Evolutionary conservation across 2,797 vertebrate species (phyloP), one percentile per base, ranked within the genome.

Genomic region (Hozukius guyotensis): DNA sequence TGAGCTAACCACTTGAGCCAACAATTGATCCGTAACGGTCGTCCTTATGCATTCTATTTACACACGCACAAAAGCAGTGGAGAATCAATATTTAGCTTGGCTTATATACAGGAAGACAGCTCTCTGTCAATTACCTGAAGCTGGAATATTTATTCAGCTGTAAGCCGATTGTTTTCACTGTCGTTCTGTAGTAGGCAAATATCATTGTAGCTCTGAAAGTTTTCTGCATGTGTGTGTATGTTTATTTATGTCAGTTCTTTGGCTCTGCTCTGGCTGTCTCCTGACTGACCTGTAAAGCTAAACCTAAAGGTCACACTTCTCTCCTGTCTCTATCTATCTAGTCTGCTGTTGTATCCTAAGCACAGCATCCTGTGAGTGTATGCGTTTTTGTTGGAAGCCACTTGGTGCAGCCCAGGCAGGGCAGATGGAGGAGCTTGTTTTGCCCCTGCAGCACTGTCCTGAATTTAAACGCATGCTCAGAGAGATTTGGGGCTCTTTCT

Each of bases 381-480:
- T 63, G 52, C 64, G 69, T 81, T 80, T 25, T 66, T 72, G 49
- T 65, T 72, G 66, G 74, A 86, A 67, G 53, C 57, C 27, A 56
- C 65, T 77, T 42, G 74, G 69, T 89, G 73, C 73, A 85, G 14
- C 71, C 46, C 74, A 82, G 69, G 80, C 78, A 80, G 75, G 78
- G 78, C 91, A 91, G 87, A 91, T 87, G 89, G 91, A 87, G 49
- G 75, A 84, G 82, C 49, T 67, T 85, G 83, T 84, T 85, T 85
- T 80, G 78, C 82, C 88, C 86, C 91, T 89, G 87, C 72, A 90
- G 92, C 89, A 77, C 70, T 90, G 88, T 84, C 85, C 90, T 90
- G 77, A 87, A 85, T 90, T 72, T 78, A 80, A 72, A 87, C n/a
- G n/a, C 65, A 67, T 75, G 62, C 80, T 87, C 66, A 46, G 25